A percentile compares a stretch with the other conserved stretches of the same genome.
phyloP scores from a whole-genome alignment of 2,113 vertebrate genomes.

The Ondatra zibethicus region DNA sequence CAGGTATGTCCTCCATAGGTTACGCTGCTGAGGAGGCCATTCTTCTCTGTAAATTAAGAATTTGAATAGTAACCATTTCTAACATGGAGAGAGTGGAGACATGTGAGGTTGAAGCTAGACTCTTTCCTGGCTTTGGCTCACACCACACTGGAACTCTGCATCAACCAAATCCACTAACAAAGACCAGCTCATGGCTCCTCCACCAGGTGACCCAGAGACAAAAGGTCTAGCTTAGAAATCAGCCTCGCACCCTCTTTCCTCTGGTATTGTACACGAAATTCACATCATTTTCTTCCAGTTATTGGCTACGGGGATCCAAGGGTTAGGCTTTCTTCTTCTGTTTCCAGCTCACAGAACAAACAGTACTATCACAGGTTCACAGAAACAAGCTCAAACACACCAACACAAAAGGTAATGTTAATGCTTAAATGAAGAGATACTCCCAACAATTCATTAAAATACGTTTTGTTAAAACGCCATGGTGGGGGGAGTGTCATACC shows the following conservation, averaged over 20 bases:
- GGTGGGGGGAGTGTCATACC: slow-evolving; percentile 75
- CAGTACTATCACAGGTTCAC: slow-evolving; percentile 86
- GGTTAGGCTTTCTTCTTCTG: slow-evolving; percentile 75
- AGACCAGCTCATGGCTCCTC: slow-evolving; percentile 73
- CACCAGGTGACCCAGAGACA: slow-evolving; percentile 58
- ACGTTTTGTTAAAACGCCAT: slow-evolving; percentile 83
- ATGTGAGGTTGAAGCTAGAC: slow-evolving; percentile 76
- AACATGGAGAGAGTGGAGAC: slow-evolving; percentile 79
- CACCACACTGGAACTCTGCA: slow-evolving; percentile 81
- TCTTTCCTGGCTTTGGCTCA: slow-evolving; percentile 84
- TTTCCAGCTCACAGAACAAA: slow-evolving; percentile 89
- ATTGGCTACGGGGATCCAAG: slow-evolving; percentile 85
- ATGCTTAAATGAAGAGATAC: slow-evolving; percentile 89
- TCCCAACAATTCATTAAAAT: slow-evolving; percentile 91
- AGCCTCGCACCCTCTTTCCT: slow-evolving; percentile 73
- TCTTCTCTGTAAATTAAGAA: slow-evolving; percentile 83
- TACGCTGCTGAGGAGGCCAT: slow-evolving; percentile 77
- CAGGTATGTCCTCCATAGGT: slow-evolving; percentile 81
- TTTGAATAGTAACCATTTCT: slow-evolving; percentile 73
- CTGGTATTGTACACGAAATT: slow-evolving; percentile 80
- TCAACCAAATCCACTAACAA: slow-evolving; percentile 72
- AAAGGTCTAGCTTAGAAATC: slow-evolving; percentile 72
- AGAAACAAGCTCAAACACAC: slow-evolving; percentile 86
- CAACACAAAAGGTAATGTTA: slow-evolving; percentile 87
- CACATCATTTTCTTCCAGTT: slow-evolving; percentile 90